phyloP scores from a whole-genome alignment of 53 echinoderm and acorn worm genomes.

The Henricia sp. region DNA sequence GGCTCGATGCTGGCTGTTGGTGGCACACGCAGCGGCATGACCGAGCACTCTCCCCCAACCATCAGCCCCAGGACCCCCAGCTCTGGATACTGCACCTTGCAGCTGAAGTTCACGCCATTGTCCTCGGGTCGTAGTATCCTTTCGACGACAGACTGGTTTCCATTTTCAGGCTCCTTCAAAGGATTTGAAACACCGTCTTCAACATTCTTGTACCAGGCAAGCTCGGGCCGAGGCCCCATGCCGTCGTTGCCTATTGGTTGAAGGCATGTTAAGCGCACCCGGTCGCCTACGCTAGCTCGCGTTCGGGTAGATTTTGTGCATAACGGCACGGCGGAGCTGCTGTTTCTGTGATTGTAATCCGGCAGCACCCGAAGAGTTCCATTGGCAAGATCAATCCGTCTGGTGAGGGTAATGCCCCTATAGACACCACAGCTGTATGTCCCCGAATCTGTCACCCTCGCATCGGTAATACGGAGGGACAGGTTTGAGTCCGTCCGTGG shows the following conservation, averaged over 20 bases:
- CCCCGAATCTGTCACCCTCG: background rate
- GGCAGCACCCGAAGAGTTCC: background rate
- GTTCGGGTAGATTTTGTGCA: background rate
- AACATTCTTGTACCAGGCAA: background rate
- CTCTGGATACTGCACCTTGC: background rate
- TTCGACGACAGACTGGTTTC: background rate
- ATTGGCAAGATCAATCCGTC: background rate
- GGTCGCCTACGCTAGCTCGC: background rate
- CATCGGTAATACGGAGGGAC: background rate
- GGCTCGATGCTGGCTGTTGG: constrained; percentile 6
- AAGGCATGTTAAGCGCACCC: background rate
- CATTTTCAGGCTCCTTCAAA: background rate
- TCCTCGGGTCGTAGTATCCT: background rate
- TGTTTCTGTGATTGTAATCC: background rate
- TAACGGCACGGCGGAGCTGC: background rate
- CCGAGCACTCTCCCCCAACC: constrained; percentile 1
- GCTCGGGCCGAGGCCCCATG: background rate
- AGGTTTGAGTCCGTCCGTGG: background rate
- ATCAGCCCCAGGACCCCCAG: background rate
- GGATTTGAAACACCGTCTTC: background rate
- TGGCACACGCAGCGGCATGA: background rate
- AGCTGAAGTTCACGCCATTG: constrained; percentile 31
- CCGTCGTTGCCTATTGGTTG: background rate
- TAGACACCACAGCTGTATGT: constrained; percentile 24
- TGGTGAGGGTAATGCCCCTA: background rate